Conservation (phyloP, 2,797 vertebrate genomes). For the Macropodus opercularis region DNA sequence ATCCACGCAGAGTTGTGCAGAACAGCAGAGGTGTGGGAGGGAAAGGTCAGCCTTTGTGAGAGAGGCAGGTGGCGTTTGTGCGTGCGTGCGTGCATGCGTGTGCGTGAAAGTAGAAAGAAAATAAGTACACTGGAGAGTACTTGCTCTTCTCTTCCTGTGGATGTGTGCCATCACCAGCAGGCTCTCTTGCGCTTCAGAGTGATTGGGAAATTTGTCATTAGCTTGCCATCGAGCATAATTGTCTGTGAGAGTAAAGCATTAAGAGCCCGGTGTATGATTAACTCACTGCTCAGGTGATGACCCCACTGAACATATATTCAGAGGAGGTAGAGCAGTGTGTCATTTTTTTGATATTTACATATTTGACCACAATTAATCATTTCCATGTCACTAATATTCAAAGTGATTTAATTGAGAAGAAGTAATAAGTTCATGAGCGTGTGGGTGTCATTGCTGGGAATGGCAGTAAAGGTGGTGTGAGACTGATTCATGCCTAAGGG, state of each 20-base stretch:
- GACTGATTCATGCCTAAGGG: slow-evolving; percentile 54
- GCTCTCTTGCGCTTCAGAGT: slow-evolving; percentile 29
- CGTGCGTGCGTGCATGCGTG: slow-evolving; percentile 6
- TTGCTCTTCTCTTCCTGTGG: slow-evolving; percentile 4
- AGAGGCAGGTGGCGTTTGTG: slow-evolving; percentile 18
- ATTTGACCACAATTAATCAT: neutral
- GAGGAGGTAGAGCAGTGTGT: neutral
- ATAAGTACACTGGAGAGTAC: slow-evolving; percentile 20
- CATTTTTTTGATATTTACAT: neutral
- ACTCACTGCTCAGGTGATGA: slow-evolving; percentile 44
- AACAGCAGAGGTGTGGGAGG: slow-evolving; percentile 62
- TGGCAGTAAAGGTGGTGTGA: slow-evolving; percentile 27
- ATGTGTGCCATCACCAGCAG: slow-evolving; percentile 22
- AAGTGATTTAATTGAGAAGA: neutral
- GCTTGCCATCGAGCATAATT: slow-evolving; percentile 42
- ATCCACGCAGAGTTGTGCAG: slow-evolving; percentile 43
- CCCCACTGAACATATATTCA: slow-evolving; percentile 18
- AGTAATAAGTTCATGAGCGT: slow-evolving; percentile 3
- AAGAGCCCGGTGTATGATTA: slow-evolving; percentile 53
- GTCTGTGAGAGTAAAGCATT: slow-evolving; percentile 38
- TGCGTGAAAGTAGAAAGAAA: slow-evolving; percentile 11
- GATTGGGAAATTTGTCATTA: slow-evolving; percentile 60
- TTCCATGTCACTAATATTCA: neutral
- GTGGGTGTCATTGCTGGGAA: neutral
- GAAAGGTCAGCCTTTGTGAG: slow-evolving; percentile 59